Conservation (phyloP, 2,113 vertebrate species). For the Actenoides hombroni region DNA sequence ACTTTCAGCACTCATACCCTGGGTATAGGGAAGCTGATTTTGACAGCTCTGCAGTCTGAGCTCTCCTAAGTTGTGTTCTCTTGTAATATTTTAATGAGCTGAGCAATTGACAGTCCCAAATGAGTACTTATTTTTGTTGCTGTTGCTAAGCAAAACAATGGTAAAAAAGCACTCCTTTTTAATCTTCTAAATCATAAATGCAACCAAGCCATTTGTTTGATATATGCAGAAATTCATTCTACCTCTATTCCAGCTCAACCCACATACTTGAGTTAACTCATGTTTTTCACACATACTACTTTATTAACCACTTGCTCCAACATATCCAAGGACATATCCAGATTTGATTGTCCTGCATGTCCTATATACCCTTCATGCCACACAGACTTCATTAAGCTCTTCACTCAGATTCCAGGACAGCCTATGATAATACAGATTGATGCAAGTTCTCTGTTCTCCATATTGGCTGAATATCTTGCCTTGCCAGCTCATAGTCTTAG, state of each 20-base stretch:
- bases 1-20: neutral
- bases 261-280: neutral
- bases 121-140: slow-evolving; percentile 52
- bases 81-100: slow-evolving; percentile 74
- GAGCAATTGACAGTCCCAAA: slow-evolving; percentile 53
- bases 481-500: neutral
- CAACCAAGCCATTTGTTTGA: slow-evolving; percentile 11
- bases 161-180: slow-evolving; percentile 43
- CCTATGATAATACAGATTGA: neutral
- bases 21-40: slow-evolving; percentile 18
- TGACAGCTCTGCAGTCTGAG: slow-evolving; percentile 47
- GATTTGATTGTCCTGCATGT: neutral
- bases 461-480: neutral
- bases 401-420: neutral
- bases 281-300: neutral
- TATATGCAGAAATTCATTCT: slow-evolving; percentile 9
- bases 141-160: slow-evolving; percentile 65
- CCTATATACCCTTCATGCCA: neutral
- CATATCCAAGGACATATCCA: neutral
- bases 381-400: neutral
- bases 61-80: slow-evolving; percentile 34
- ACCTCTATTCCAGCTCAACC: neutral
- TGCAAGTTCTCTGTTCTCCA: neutral
- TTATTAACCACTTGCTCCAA: neutral
- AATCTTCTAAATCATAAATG: slow-evolving; percentile 55